Percentiles rank a stretch among this genome's conserved stretches.
Evolutionary conservation across 92 coral and sea anemone genomes (phyloP).

Genomic region (Zoanthus sociatus): DNA sequence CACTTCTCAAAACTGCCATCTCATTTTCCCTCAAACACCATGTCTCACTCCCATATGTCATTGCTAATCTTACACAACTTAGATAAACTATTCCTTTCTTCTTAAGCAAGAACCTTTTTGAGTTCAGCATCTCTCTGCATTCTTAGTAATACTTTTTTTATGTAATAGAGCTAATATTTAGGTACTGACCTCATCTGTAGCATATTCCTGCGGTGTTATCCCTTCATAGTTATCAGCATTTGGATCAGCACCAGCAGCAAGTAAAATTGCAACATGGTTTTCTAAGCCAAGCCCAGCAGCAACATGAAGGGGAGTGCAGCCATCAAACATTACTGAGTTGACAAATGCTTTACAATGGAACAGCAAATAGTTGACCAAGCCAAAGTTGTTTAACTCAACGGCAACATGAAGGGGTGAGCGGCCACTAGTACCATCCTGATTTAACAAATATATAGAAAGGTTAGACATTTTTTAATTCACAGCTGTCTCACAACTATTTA

Average conservation of each 20-base stretch:
- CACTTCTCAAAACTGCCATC: too few species aligned
- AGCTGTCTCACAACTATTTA: too few species aligned
- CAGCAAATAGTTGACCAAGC: constrained; percentile 75
- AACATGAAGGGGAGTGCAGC: constrained; percentile 87
- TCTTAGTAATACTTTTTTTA: too few species aligned
- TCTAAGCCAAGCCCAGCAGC: constrained; percentile 96
- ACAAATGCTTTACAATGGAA: constrained; percentile 80
- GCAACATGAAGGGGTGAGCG: constrained; percentile 94
- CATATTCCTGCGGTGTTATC: constrained; percentile 77
- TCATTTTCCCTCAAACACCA: too few species aligned
- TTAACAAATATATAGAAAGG: background rate
- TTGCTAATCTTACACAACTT: too few species aligned
- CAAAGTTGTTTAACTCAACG: constrained; percentile 79
- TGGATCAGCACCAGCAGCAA: constrained; percentile 92
- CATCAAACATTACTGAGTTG: constrained; percentile 77
- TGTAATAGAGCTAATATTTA: too few species aligned
- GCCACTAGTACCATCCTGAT: constrained; percentile 94
- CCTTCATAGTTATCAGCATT: constrained; percentile 70
- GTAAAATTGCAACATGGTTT: constrained; percentile 73
- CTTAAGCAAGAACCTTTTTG: too few species aligned
- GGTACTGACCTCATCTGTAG: constrained; percentile 61
- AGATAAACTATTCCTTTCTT: too few species aligned
- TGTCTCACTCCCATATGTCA: too few species aligned
- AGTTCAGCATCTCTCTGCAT: too few species aligned
- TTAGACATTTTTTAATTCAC: too few species aligned